Base-by-base conservation (phyloP, 2,113 vertebrate species). In the Chamaetylas fuelleborni region DNA sequence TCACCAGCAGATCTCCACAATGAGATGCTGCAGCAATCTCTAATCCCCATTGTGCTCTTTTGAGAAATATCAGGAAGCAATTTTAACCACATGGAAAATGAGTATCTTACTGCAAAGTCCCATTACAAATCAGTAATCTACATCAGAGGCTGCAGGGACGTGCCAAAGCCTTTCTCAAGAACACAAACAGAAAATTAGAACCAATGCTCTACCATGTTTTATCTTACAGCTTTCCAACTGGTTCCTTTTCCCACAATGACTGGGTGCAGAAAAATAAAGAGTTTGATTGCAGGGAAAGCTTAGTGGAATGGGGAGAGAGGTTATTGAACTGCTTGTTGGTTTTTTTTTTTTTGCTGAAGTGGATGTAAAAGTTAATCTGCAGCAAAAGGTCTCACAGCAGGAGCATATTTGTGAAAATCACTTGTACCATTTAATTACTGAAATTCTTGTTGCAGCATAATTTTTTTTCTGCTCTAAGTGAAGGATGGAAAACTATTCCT, bases 371-470 rank as follows among this genome's bases (percentile, higher is more conserved):
- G 79, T 69, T 92, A 94, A 91, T 94, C 73, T 81, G 54, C 8
- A 7, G 65, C 40, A 74, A 91, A 96, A 91, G 79, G 91, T 94
- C 58, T 96, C 86, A 51, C 80, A 60, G 94, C 48, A 84, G 77
- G 82, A 89, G 13, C 28, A 18, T n/a, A 58, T 74, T 95, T 95
- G 78, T 81, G 82, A 96, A 94, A 91, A 93, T 86, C 48, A 36
- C 71, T 69, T 2, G 23, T 86, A 74, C 31, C 88, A 92, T 88
- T 96, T 96, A 92, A 97, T 90, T 74, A 87, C 76, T 81, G 69
- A 88, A 96, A 81, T 86, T 92, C 64, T 87, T 89, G 71, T 86
- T 91, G 62, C 70, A 91, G 50, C 22, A 40, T 90, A 83, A 45
- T 86, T 87, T 92, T 85, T 86, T 94, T 91, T 91, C 72, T 90